These are phyloP conservation scores for Stegodyphus dumicola DNA, from an alignment of 1,140 invertebrate species.

Conservation along the genomic window DNA sequence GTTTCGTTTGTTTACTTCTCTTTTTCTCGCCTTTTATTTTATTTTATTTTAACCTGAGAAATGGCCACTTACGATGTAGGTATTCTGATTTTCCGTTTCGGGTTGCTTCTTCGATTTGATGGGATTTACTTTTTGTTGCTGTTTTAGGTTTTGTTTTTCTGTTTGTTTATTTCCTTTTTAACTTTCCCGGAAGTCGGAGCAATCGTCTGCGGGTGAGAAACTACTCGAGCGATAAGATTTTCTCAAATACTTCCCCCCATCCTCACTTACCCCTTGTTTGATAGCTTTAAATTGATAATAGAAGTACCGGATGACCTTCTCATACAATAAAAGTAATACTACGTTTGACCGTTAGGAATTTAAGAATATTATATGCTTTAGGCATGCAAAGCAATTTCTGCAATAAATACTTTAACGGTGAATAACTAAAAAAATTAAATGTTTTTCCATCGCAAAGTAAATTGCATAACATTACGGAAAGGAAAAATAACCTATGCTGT, in stretches of 20 bases:
- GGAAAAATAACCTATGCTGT: too few species aligned
- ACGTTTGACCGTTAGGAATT: too few species aligned
- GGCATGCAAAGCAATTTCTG: too few species aligned
- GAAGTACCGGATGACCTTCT: too few species aligned
- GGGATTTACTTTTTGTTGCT: not conserved
- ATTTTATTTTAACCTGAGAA: not conserved
- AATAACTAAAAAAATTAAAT: not conserved
- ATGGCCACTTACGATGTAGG: slow-evolving; percentile 32
- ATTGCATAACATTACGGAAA: not conserved
- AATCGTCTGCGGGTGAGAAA: slow-evolving; percentile 5
- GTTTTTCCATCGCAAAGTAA: not conserved
- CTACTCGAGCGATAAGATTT: slow-evolving; percentile 12
- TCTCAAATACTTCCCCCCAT: too few species aligned
- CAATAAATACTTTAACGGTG: too few species aligned
- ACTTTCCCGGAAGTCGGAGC: slow-evolving; percentile 2
- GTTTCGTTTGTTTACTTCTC: not conserved
- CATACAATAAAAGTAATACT: too few species aligned
- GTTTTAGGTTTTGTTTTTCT: not conserved
- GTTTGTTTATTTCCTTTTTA: not conserved
- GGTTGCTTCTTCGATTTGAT: not conserved
- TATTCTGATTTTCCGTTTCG: slow-evolving; percentile 7
- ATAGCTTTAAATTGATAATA: too few species aligned
- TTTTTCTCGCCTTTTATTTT: not conserved
- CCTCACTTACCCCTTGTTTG: not conserved
- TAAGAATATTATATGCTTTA: too few species aligned